Evolutionary conservation across 30 jellyfish, hydroid and myxozoan species (phyloP), one percentile per base, ranked within the genome.

Genomic region (Aurelia coerulea): DNA sequence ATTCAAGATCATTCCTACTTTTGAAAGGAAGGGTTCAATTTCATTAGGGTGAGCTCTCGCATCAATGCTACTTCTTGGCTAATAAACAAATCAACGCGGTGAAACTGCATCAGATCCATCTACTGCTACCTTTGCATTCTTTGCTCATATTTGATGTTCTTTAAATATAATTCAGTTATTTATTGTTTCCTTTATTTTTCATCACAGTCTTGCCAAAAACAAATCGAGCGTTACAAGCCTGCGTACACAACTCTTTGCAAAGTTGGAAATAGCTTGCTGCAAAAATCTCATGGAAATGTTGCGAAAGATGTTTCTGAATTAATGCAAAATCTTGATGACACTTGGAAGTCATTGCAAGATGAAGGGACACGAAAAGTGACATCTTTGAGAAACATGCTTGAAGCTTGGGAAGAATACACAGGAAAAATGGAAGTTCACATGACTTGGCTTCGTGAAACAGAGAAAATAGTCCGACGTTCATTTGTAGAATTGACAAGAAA

Each of bases 341-440:
- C 91, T 34, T 88, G 96, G 96, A 14, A 51, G 10, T 56, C 73
- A 4, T 13, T 89, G 4, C 88, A 53, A 59, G 97, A 60, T 54
- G 90, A 73, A 10, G 49, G 54, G 46, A 63, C 73, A 10, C 49
- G 73, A 19, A 72, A 72, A 54, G 81, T 79, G 66, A 77, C 60
- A 5, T 23, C 52, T 14, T 68, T 90, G 83, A 88, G 91, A 53
- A 62, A 31, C n/a, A 65, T 84, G 5, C 79, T 95, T 19, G 88
- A 75, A 58, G 68, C 80, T 23, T 95, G 99, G 99, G 98, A 97
- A 69, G 87, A 65, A 16, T 95, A 95, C 76, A 95, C 99, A 5
- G 98, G 83, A 66, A 83, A 83, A 33, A 90, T 95, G 96, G 97
- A 90, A 59, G 84, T 50, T 32, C 50, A 86, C 87, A 90, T 90